Evolutionary conservation across 1,140 invertebrate species (phyloP).

Genomic region (Orchestia grillus): DNA sequence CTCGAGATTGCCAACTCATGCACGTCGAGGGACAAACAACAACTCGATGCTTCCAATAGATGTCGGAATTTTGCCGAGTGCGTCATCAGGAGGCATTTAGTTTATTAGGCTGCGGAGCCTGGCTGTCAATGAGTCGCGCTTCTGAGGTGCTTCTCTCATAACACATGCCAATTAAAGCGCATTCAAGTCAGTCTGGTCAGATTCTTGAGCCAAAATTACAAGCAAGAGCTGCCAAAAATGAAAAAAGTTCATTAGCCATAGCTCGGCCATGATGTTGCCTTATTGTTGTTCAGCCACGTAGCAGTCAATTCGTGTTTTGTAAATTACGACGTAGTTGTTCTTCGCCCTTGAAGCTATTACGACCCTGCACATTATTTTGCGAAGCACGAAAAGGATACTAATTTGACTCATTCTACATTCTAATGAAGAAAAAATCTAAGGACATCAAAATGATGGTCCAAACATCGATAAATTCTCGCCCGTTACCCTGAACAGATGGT

Average conservation of each 20-base stretch:
- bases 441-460: not conserved
- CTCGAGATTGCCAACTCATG: conserved; percentile 2
- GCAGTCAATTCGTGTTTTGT: conserved; percentile 45
- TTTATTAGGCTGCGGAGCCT: conserved; percentile 42
- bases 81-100: conserved; percentile 49
- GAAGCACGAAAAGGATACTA: not conserved
- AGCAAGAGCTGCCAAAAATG: not conserved
- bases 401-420: not conserved
- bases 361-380: not conserved
- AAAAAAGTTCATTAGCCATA: conserved; percentile 46
- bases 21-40: conserved; percentile 36
- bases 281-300: conserved; percentile 33
- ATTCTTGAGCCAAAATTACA: conserved; percentile 48
- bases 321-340: conserved; percentile 34
- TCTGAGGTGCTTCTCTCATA: conserved; percentile 41
- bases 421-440: not conserved
- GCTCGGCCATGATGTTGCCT: conserved; percentile 22
- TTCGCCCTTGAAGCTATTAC: not conserved
- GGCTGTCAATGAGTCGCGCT: conserved; percentile 49
- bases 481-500: not conserved
- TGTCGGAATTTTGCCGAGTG: conserved; percentile 30
- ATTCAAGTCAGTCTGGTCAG: conserved; percentile 31
- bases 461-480: not conserved
- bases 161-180: conserved; percentile 56
- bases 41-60: conserved; percentile 50